phyloP scores from a whole-genome alignment of 2,797 vertebrate genomes.

The Pangasius larnaudii region DNA sequence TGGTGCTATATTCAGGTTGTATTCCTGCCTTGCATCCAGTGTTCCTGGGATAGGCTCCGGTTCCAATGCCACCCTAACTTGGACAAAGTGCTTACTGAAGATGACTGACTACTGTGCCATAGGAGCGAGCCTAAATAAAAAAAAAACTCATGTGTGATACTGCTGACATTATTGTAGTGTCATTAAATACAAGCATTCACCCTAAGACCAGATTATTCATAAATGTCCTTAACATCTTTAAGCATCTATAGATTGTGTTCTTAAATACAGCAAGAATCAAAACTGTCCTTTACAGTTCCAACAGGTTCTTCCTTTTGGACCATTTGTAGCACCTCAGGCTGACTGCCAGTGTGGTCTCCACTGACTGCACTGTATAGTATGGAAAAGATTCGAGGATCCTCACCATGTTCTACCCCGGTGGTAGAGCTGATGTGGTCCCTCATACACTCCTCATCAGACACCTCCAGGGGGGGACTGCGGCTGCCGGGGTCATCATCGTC shows the following conservation, averaged over 20 bases:
- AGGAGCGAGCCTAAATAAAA: not conserved
- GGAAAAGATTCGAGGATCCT: constrained; percentile 45
- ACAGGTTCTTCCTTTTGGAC: not conserved
- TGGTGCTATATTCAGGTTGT: not conserved
- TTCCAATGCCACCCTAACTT: not conserved
- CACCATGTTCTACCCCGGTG: constrained; percentile 87
- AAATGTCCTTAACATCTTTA: not conserved
- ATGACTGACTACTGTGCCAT: not conserved
- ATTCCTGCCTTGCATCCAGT: not conserved
- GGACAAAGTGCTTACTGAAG: not conserved
- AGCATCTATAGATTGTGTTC: not conserved
- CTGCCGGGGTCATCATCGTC: constrained; percentile 91
- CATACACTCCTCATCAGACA: constrained; percentile 93
- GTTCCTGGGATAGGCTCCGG: not conserved
- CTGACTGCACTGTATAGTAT: not conserved
- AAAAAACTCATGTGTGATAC: not conserved
- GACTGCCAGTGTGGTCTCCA: not conserved
- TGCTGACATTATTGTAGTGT: not conserved
- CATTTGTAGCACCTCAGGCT: no score
- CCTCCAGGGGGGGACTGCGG: constrained; percentile 90
- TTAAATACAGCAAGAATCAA: not conserved
- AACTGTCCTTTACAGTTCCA: not conserved
- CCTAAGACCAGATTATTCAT: not conserved
- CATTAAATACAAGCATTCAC: not conserved
- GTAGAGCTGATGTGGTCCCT: constrained; percentile 82